These are phyloP conservation scores for Drosophila greeni DNA, from an alignment of 2,888 invertebrate genomes.

Conservation along the genomic window DNA sequence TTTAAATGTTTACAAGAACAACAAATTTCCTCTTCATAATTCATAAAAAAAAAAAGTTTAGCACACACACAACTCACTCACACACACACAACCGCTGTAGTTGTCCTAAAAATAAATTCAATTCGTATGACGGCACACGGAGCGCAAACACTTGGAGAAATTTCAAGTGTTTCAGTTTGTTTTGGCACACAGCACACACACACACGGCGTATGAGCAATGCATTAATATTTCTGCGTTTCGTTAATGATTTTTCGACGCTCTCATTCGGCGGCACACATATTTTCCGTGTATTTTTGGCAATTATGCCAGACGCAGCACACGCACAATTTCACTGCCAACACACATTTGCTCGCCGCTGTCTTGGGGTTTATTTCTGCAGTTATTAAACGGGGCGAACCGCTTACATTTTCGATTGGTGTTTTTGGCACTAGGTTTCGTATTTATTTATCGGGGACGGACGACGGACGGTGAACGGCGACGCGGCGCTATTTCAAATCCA, in stretches of 20 bases:
- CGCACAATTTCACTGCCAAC: constrained; percentile 45
- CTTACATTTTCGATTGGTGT: constrained; percentile 33
- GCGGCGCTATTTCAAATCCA: constrained; percentile 35
- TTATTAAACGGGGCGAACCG: constrained; percentile 26
- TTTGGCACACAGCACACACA: constrained; percentile 41
- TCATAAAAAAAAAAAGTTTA: constrained; percentile 33
- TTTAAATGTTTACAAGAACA: constrained; percentile 55
- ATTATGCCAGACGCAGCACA: constrained; percentile 33
- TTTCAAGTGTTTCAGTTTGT: constrained; percentile 55
- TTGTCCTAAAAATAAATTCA: constrained; percentile 69
- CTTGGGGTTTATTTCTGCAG: constrained; percentile 13
- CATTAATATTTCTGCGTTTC: constrained; percentile 44
- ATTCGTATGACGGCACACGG: constrained; percentile 66
- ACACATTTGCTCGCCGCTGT: constrained; percentile 12
- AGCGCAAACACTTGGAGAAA: constrained; percentile 64
- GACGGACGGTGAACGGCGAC: constrained; percentile 6
- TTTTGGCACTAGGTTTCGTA: constrained; percentile 39
- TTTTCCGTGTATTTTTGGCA: constrained; percentile 30
- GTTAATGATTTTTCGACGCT: constrained; percentile 42
- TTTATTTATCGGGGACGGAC: constrained; percentile 18
- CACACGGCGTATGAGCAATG: constrained; percentile 40
- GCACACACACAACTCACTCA: constrained; percentile 17
- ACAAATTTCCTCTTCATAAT: constrained; percentile 59
- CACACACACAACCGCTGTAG: constrained; percentile 34
- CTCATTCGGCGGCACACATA: constrained; percentile 32